Conservation (phyloP, 53 echinoderm and acorn worm species). For the Holothuria scabra region DNA sequence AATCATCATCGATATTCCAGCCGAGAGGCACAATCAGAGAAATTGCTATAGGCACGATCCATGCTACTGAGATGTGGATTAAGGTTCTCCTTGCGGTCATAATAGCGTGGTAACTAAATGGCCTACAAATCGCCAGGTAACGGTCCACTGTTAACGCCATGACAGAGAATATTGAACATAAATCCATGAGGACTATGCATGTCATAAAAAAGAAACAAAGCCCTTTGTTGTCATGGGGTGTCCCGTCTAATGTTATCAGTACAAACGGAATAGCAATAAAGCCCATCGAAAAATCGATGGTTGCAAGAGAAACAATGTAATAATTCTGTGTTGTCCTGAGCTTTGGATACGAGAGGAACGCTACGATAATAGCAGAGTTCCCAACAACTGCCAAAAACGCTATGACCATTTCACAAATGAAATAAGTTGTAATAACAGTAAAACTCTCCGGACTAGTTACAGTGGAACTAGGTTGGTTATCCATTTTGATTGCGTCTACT, state of each 20-base stretch:
- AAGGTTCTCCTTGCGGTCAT: slow-evolving; percentile 21
- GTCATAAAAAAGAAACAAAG: slow-evolving; percentile 61
- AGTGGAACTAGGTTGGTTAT: no score
- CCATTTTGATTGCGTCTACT: no score
- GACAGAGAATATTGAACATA: slow-evolving; percentile 70
- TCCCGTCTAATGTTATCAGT: slow-evolving; percentile 56
- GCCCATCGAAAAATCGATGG: slow-evolving; percentile 70
- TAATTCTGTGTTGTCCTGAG: slow-evolving; percentile 54
- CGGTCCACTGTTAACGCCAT: slow-evolving; percentile 68
- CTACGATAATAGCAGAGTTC: slow-evolving; percentile 48
- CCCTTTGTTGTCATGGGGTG: slow-evolving; percentile 28
- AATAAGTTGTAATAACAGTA: slow-evolving; percentile 37
- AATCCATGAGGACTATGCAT: slow-evolving; percentile 55
- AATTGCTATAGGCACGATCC: slow-evolving; percentile 61
- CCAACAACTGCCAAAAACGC: slow-evolving; percentile 54
- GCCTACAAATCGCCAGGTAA: slow-evolving; percentile 59
- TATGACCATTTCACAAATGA: slow-evolving; percentile 42
- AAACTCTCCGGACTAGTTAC: neutral
- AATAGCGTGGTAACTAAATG: slow-evolving; percentile 45
- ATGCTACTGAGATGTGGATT: slow-evolving; percentile 52
- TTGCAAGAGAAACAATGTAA: slow-evolving; percentile 62
- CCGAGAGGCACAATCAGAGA: slow-evolving; percentile 64
- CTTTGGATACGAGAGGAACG: slow-evolving; percentile 40
- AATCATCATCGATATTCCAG: slow-evolving; percentile 64
- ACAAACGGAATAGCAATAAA: slow-evolving; percentile 62